These are phyloP conservation scores for Junonia oenone DNA, from an alignment of 2,888 invertebrate genomes.

Conservation along the genomic window DNA sequence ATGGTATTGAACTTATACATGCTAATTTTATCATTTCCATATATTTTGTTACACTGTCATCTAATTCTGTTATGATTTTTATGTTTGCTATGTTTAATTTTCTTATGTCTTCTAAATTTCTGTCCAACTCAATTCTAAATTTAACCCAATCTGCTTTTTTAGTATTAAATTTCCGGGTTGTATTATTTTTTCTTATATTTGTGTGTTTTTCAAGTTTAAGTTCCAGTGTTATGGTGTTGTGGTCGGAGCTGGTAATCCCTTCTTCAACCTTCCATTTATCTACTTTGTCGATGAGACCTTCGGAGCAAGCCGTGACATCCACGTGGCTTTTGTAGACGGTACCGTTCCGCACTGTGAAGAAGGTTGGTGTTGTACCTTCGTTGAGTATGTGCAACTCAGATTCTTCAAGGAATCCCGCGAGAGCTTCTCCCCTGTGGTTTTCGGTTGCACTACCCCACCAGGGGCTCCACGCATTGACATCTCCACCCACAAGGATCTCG, in stretches of 20 bases:
- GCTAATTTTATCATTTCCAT: neutral
- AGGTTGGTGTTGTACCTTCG: neutral
- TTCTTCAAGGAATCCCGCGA: neutral
- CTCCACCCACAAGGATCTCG: slow-evolving; percentile 15
- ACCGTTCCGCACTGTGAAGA: neutral
- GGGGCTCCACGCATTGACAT: slow-evolving; percentile 17
- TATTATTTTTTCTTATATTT: neutral
- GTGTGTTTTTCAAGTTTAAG: neutral
- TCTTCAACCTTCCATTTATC: neutral
- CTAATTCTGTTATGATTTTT: neutral
- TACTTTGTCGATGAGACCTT: no score
- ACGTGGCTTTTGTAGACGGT: neutral
- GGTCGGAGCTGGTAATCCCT: no score
- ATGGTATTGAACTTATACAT: neutral
- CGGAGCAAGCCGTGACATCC: no score
- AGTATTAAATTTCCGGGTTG: neutral
- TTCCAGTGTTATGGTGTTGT: neutral
- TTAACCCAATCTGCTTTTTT: neutral
- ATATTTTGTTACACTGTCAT: neutral
- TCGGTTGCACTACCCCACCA: slow-evolving; percentile 27
- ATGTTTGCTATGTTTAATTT: neutral
- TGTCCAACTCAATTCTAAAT: neutral
- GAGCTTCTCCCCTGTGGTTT: neutral
- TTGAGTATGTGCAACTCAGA: neutral
- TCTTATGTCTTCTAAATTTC: neutral